These are phyloP conservation scores for Pseudocheirus occidentalis DNA, from an alignment of 2,797 vertebrate species.

Conservation along the genomic window DNA sequence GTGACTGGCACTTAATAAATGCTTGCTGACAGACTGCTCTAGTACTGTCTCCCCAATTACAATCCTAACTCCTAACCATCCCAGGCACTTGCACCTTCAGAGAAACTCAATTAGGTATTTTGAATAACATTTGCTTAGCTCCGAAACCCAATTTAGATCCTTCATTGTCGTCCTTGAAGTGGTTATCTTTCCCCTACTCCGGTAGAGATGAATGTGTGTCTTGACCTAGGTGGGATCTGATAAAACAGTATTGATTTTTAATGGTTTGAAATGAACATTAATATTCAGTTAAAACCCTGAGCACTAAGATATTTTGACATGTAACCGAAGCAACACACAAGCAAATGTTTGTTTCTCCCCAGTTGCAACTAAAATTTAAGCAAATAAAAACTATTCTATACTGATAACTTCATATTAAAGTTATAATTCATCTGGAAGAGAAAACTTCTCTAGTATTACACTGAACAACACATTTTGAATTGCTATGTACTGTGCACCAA, in stretches of 20 bases:
- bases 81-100: no score
- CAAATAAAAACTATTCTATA: conserved; percentile 30
- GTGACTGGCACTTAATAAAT: no score
- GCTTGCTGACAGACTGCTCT: no score
- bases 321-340: neutral
- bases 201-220: no score
- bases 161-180: no score
- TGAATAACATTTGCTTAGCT: no score
- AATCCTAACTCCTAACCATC: no score
- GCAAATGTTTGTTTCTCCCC: conserved; percentile 11
- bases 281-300: neutral
- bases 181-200: no score
- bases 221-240: neutral
- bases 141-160: no score
- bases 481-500: rapidly evolving
- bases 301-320: neutral
- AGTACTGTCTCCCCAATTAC: no score
- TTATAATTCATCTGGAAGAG: neutral
- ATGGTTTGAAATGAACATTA: neutral
- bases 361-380: conserved; percentile 31
- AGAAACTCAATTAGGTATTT: no score
- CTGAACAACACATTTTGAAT: neutral
- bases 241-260: neutral
- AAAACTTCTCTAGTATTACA: neutral
- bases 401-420: neutral